Percentiles rank a stretch among this genome's conserved stretches.
Conservation (phyloP, 2,113 vertebrate species). For the Rhea americana region DNA sequence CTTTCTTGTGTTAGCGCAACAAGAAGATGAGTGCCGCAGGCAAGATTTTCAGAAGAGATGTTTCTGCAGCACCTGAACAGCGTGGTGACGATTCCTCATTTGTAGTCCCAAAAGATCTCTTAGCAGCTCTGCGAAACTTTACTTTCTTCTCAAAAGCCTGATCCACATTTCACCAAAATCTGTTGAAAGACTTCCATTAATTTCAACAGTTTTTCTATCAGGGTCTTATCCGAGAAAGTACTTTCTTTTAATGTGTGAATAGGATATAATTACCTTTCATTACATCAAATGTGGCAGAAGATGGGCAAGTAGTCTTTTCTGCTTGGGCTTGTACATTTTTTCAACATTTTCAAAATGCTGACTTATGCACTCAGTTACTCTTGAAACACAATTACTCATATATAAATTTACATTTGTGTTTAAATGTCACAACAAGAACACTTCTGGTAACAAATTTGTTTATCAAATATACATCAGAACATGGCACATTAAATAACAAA, state of each 20-base stretch:
- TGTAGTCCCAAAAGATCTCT: background rate
- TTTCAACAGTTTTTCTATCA: constrained; percentile 3
- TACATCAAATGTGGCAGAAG: constrained; percentile 11
- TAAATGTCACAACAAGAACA: constrained; percentile 60
- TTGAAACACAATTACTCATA: constrained; percentile 39
- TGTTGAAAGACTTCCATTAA: constrained; percentile 19
- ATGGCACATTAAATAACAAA: constrained; percentile 54
- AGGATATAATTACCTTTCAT: constrained; percentile 48
- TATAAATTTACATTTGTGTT: constrained; percentile 61
- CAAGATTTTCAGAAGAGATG: background rate
- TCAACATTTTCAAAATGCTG: constrained; percentile 57
- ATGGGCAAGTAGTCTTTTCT: constrained; percentile 45
- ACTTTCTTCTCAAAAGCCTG: background rate
- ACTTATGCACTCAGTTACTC: constrained; percentile 38
- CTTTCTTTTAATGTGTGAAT: constrained; percentile 37
- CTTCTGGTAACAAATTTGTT: constrained; percentile 56
- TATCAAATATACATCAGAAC: constrained; percentile 57
- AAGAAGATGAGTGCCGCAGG: background rate
- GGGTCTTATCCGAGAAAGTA: background rate
- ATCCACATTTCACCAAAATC: background rate
- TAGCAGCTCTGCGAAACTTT: background rate
- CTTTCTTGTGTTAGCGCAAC: constrained; percentile 17
- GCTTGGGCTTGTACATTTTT: constrained; percentile 38
- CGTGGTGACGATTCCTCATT: background rate
- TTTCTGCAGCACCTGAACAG: background rate